These are phyloP conservation scores for Bufotes viridis DNA, from an alignment of 2,797 vertebrate genomes.

Conservation along the genomic window DNA sequence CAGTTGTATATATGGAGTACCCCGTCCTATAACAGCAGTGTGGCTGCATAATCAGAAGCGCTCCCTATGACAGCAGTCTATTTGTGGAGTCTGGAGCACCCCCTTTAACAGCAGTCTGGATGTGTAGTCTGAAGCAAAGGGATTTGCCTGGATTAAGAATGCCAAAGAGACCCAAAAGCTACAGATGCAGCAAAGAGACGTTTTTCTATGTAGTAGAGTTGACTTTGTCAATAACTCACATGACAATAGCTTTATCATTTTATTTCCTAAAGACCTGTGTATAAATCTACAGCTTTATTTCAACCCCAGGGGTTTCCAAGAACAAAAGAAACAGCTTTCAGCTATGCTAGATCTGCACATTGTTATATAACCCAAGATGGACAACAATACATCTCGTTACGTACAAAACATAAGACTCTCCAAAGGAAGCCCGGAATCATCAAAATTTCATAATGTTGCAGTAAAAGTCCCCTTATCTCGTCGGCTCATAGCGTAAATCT, in stretches of 20 bases:
- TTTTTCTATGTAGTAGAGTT: background rate
- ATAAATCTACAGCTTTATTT: background rate
- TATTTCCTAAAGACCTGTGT: background rate
- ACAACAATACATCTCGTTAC: constrained; percentile 24
- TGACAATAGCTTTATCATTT: background rate
- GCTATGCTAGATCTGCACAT: constrained; percentile 7
- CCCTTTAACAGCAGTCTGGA: background rate
- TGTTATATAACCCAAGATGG: background rate
- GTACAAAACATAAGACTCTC: constrained; percentile 25
- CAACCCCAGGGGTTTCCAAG: background rate
- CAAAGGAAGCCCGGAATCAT: constrained; percentile 35
- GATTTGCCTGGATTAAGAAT: too few relatives aligned
- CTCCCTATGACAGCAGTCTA: background rate
- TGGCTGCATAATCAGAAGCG: too few relatives aligned
- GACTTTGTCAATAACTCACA: background rate
- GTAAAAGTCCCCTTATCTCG: constrained; percentile 20
- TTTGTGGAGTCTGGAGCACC: background rate
- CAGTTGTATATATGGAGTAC: too few relatives aligned
- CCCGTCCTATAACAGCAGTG: background rate
- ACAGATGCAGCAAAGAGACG: too few relatives aligned
- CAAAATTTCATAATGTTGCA: constrained; percentile 48
- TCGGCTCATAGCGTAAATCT: constrained; percentile 49
- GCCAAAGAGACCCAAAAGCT: too few relatives aligned
- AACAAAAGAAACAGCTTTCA: background rate
- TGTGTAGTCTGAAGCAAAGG: background rate